A percentile compares a stretch with the other conserved stretches of the same genome.
These are phyloP conservation scores for Heliothis virescens DNA, from an alignment of 1,140 invertebrate species.

Conservation along the genomic window DNA sequence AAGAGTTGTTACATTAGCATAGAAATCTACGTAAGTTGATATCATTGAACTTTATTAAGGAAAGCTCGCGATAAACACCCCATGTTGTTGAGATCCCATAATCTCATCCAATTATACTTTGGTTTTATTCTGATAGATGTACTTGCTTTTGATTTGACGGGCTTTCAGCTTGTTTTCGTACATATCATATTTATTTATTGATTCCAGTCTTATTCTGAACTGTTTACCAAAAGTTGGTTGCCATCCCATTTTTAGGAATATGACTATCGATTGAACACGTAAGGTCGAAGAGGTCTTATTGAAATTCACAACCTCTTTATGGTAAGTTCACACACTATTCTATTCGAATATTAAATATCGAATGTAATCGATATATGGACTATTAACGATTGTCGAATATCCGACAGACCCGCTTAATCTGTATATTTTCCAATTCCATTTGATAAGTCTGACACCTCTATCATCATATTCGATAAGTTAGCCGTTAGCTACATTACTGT, in stretches of 20 bases:
- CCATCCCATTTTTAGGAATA: not conserved
- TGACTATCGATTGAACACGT: not conserved
- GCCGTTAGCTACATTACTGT: conserved; percentile 4
- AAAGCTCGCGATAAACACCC: conserved; percentile 66
- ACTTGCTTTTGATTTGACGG: not conserved
- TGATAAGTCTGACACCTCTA: conserved; percentile 27
- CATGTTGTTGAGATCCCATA: conserved; percentile 53
- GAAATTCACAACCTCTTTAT: conserved; percentile 1
- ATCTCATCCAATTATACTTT: conserved; percentile 56
- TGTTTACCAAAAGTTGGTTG: not conserved
- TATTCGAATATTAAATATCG: not conserved
- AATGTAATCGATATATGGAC: not conserved
- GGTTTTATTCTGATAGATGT: conserved; percentile 52
- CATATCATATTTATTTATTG: conserved; percentile 1
- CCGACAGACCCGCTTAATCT: conserved; percentile 28
- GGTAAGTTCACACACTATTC: not conserved
- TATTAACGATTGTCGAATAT: conserved; percentile 17
- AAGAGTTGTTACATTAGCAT: conserved; percentile 80
- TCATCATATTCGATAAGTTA: conserved; percentile 28
- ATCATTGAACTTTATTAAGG: conserved; percentile 64
- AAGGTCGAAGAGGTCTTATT: not conserved
- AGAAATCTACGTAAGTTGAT: conserved; percentile 64
- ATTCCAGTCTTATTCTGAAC: conserved; percentile 6
- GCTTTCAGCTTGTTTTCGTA: not conserved
- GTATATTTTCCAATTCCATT: conserved; percentile 13